A percentile compares a stretch with the other conserved stretches of the same genome.
Evolutionary conservation across 2,113 vertebrate species (phyloP).

Genomic region (Chamaetylas fuelleborni): DNA sequence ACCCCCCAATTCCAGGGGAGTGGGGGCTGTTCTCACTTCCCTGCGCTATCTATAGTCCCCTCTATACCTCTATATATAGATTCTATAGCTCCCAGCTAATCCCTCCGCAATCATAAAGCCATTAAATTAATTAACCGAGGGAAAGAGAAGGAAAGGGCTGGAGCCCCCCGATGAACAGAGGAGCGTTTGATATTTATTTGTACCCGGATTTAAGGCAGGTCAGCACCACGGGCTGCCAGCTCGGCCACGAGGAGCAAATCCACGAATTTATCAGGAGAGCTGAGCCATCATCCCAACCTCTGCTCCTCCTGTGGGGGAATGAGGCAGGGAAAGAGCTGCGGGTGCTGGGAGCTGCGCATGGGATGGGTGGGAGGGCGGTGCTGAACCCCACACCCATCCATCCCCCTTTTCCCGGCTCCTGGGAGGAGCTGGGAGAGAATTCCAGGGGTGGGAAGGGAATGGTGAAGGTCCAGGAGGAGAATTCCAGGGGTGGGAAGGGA

Average conservation of each 20-base stretch:
- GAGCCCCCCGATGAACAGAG: not conserved
- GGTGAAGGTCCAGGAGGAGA: not conserved
- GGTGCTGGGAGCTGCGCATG: rapidly evolving
- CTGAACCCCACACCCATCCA: rapidly evolving
- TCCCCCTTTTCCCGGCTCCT: not conserved
- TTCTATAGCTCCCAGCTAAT: constrained; percentile 35
- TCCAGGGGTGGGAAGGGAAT: not conserved
- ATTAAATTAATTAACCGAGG: constrained; percentile 68
- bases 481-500: too few relatives aligned
- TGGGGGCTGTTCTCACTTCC: not conserved
- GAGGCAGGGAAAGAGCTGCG: not conserved
- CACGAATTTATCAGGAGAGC: not conserved
- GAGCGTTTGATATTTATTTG: not conserved
- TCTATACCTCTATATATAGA: constrained; percentile 43
- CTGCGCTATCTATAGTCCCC: constrained; percentile 44
- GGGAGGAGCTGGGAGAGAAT: not conserved
- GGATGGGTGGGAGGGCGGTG: not conserved
- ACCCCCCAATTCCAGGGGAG: not conserved
- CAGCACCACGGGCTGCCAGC: not conserved
- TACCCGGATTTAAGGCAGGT: not conserved
- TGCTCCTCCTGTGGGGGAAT: rapidly evolving
- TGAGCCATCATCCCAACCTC: not conserved
- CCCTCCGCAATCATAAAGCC: constrained; percentile 59
- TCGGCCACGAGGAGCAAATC: rapidly evolving
- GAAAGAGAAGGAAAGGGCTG: constrained; percentile 1